These are phyloP conservation scores for Neosilurus hyrtlii DNA, from an alignment of 2,797 vertebrate species.

Conservation along the genomic window DNA sequence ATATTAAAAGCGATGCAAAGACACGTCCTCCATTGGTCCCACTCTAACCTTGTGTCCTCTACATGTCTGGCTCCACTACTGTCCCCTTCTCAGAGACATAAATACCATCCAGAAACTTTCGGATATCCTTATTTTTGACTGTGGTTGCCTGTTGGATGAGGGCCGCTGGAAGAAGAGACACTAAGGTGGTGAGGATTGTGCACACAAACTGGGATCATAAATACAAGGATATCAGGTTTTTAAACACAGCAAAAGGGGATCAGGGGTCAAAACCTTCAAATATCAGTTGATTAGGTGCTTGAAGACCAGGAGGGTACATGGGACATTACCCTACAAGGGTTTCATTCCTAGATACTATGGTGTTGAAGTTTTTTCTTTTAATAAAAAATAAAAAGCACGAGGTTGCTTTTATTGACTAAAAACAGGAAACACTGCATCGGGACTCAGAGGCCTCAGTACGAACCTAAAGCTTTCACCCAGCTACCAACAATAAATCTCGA, in stretches of 20 bases:
- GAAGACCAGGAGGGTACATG: background rate
- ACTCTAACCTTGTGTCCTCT: constrained; percentile 74
- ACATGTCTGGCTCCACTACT: constrained; percentile 81
- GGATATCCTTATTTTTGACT: constrained; percentile 99
- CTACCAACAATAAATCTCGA: too few species aligned
- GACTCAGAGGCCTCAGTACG: too few species aligned
- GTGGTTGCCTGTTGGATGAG: constrained; percentile 98
- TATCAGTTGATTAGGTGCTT: background rate
- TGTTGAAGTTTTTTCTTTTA: too few species aligned
- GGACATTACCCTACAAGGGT: background rate
- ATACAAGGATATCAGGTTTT: background rate
- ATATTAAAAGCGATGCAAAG: constrained; percentile 6
- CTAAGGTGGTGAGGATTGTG: constrained; percentile 51
- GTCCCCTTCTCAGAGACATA: constrained; percentile 99
- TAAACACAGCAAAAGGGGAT: background rate
- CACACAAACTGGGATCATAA: background rate
- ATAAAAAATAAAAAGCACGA: too few species aligned
- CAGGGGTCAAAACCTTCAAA: too few species aligned
- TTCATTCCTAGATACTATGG: background rate
- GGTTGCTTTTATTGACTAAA: too few species aligned
- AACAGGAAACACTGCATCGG: too few species aligned
- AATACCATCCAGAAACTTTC: constrained; percentile 98
- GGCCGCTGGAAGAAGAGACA: constrained; percentile 79
- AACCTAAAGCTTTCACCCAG: too few species aligned
- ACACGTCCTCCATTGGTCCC: background rate